Percentiles rank a stretch among this genome's conserved stretches.
Evolutionary conservation across 2,113 vertebrate genomes (phyloP).

Genomic region (Phycodurus eques): DNA sequence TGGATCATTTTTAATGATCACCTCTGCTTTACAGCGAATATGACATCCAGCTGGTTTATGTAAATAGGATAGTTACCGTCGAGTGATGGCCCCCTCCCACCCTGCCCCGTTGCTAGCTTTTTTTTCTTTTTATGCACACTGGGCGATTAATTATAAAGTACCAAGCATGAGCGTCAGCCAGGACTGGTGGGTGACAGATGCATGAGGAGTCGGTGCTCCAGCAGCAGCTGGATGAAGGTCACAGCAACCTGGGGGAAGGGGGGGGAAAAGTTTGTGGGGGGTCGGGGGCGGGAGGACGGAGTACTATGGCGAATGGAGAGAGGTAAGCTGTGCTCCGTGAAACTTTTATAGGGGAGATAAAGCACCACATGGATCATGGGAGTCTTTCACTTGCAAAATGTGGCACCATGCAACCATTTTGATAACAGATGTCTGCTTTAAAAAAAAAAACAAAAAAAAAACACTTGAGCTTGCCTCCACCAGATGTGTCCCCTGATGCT

Average conservation of each 20-base stretch:
- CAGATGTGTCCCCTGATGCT: neutral
- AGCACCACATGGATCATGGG: constrained; percentile 8
- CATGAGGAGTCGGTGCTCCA: constrained; percentile 63
- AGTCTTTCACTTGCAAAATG: constrained; percentile 20
- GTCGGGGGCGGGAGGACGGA: neutral
- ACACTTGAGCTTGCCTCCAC: constrained; percentile 1
- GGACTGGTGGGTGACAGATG: constrained; percentile 63
- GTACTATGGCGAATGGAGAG: constrained; percentile 22
- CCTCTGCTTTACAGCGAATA: constrained; percentile 61
- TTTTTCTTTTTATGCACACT: constrained; percentile 26
- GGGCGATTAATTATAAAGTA: constrained; percentile 65
- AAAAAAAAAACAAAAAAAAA: neutral
- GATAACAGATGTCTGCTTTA: constrained; percentile 7
- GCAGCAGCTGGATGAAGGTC: constrained; percentile 76
- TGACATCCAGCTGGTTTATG: constrained; percentile 59
- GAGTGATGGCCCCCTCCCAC: constrained; percentile 11
- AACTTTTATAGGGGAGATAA: constrained; percentile 26
- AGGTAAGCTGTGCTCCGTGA: constrained; percentile 15
- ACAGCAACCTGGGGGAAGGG: constrained; percentile 50
- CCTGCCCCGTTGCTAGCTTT: neutral
- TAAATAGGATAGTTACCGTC: constrained; percentile 44
- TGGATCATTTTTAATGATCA: constrained; percentile 73
- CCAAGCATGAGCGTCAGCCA: constrained; percentile 50
- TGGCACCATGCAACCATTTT: constrained; percentile 14
- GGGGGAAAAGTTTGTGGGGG: neutral